Percentiles rank a stretch among this genome's conserved stretches.
These are phyloP conservation scores for Perccottus glenii DNA, from an alignment of 2,113 vertebrate species.

Conservation along the genomic window DNA sequence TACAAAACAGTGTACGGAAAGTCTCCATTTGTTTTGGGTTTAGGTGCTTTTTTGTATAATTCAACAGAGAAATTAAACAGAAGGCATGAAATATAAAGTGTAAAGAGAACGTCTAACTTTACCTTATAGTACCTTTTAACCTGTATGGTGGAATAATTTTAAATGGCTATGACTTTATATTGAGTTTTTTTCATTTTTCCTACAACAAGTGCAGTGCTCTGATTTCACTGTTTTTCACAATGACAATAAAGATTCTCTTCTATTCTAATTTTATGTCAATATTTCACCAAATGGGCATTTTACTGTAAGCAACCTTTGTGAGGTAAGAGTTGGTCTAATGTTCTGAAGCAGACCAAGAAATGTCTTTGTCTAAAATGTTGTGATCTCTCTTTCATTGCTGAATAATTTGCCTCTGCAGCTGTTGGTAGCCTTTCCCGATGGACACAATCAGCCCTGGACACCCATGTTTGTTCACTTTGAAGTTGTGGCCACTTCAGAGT, in stretches of 20 bases:
- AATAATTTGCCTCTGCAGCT: no score
- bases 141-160: no score
- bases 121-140: no score
- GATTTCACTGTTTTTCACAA: no score
- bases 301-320: not conserved
- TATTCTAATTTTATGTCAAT: not conserved
- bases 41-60: conserved; percentile 5
- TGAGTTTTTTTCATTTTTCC: no score
- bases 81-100: not conserved
- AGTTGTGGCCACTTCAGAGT: no score
- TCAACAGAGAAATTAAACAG: not conserved
- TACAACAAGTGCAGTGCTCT: no score
- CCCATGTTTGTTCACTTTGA: no score
- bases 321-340: not conserved
- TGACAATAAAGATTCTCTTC: not conserved
- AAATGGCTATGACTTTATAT: no score
- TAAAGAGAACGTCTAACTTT: no score
- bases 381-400: not conserved
- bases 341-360: not conserved
- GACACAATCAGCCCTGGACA: no score
- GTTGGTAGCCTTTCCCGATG: no score
- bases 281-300: not conserved
- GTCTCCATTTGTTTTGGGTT: not conserved
- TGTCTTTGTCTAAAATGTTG: not conserved
- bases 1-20: conserved; percentile 7